Evolutionary conservation across 1,140 invertebrate genomes (phyloP), one percentile per base, ranked within the genome.

Genomic region (Drosophila sp.): DNA sequence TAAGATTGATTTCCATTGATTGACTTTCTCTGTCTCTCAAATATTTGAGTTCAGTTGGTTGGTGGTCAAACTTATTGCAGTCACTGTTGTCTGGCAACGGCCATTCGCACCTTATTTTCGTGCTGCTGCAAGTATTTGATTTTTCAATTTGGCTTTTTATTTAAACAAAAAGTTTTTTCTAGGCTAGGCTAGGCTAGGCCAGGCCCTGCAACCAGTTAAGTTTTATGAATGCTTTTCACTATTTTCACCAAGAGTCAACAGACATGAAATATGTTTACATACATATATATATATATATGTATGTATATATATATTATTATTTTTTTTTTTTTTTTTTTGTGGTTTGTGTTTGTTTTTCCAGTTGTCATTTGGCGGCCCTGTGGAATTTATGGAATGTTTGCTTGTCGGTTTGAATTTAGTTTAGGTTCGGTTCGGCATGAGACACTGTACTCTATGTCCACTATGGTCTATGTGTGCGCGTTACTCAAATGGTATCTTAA

Each of bases 141-240:
- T 66, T 72, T 77, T 60, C 63, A 71, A 75, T 80, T 76, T 70
- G 64, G 35, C 29, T 63, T 73, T 50, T 27, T 50, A 50, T 50
- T 50, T 50, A 8, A 50, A 50, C 44, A 50, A 50, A 27, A 50
- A 10, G 25, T 25, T 23, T 47, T 47, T 23, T 47, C 44, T 23
- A 47, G 23, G n/a, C 17, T 3, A 47, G 44, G 23, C 33, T 17
- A 17, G 17, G 17, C 25, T 50, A 25, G 44, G 44, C 44, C 23
- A n/a, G 23, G 44, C 44, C 44, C 44, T 50, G 44, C 25, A 50
- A 50, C n/a, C 44, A 32, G 25, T 44, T 63, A 17, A 11, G 38
- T 63, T 63, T 64, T 58, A 70, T 72, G 79, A 80, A 77, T 72
- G 67, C 61, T 83, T 87, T 89, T 89, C 83, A 72, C 80, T 80